A percentile compares a stretch with the other conserved stretches of the same genome.
phyloP scores from a whole-genome alignment of 2,797 vertebrate species.

The Pteronotus mesoamericanus region DNA sequence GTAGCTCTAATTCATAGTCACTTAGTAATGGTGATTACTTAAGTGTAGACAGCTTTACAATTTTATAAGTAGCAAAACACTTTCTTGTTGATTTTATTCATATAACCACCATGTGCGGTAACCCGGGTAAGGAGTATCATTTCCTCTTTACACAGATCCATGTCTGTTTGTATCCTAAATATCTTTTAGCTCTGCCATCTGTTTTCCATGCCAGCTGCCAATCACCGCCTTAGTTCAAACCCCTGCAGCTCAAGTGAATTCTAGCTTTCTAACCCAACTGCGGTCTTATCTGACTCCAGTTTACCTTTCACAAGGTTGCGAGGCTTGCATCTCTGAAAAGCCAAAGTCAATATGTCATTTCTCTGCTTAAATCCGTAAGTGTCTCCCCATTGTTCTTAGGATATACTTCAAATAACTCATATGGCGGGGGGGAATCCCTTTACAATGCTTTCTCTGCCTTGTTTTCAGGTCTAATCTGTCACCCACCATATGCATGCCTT shows the following conservation, averaged over 20 bases:
- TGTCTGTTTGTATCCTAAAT: background rate
- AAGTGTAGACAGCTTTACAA: background rate
- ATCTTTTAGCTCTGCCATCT: background rate
- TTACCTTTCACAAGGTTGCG: background rate
- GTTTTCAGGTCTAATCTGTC: background rate
- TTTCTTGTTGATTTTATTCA: background rate
- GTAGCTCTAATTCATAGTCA: background rate
- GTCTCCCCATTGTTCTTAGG: background rate
- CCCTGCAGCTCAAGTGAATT: background rate
- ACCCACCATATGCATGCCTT: background rate
- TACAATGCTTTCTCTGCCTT: background rate
- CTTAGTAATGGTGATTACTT: background rate
- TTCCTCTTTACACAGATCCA: background rate
- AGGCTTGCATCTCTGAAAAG: background rate
- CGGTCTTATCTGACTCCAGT: background rate
- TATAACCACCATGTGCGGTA: background rate
- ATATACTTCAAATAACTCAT: background rate
- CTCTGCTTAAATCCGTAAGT: background rate
- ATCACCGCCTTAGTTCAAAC: background rate
- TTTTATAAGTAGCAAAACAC: background rate
- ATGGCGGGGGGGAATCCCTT: background rate
- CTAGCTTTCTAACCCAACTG: background rate
- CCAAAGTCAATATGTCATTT: background rate
- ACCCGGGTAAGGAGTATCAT: background rate
- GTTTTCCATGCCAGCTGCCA: background rate